These are phyloP conservation scores for Holotrichia oblita DNA, from an alignment of 1,140 invertebrate genomes.

Conservation along the genomic window DNA sequence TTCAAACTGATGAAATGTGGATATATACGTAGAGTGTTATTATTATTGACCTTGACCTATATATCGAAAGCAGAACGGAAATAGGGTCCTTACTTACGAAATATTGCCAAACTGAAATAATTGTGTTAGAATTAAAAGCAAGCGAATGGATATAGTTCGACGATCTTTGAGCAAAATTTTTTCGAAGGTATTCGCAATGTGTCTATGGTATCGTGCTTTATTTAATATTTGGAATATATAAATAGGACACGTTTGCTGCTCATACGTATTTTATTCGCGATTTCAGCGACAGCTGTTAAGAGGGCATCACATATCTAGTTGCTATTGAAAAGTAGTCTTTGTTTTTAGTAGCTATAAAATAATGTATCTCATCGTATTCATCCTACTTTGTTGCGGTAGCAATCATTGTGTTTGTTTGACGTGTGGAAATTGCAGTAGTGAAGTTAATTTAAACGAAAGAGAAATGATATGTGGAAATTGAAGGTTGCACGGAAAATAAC, in stretches of 20 bases:
- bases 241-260: too few relatives aligned
- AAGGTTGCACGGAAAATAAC: background rate
- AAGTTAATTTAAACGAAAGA: background rate
- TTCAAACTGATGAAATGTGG: background rate
- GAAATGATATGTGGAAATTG: slow-evolving; percentile 8
- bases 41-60: slow-evolving; percentile 21
- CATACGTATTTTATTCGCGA: too few relatives aligned
- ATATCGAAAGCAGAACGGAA: slow-evolving; percentile 22
- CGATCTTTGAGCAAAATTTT: too few relatives aligned
- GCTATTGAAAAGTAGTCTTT: background rate
- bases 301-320: too few relatives aligned
- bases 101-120: background rate
- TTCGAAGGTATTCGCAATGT: too few relatives aligned
- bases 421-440: background rate
- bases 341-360: background rate
- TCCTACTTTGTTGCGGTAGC: background rate
- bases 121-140: background rate
- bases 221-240: too few relatives aligned
- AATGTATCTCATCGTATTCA: background rate
- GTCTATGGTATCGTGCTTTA: too few relatives aligned
- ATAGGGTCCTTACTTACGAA: background rate
- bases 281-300: too few relatives aligned
- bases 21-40: slow-evolving; percentile 2
- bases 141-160: too few relatives aligned
- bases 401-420: background rate